These are phyloP conservation scores for Drymonia ruficornis DNA, from an alignment of 2,888 invertebrate species.

Conservation along the genomic window DNA sequence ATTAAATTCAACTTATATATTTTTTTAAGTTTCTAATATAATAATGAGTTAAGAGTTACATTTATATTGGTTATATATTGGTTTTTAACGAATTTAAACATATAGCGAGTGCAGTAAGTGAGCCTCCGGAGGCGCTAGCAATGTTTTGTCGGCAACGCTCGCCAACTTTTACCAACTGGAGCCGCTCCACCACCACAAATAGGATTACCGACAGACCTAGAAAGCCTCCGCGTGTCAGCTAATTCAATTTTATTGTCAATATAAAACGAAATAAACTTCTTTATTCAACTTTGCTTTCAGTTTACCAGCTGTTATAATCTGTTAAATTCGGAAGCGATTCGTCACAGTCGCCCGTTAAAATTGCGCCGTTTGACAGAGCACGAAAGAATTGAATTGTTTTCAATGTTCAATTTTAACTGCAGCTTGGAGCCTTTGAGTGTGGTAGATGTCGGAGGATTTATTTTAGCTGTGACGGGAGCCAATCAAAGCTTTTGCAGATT, in stretches of 20 bases:
- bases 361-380: conserved; percentile 27
- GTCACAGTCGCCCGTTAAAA: conserved; percentile 24
- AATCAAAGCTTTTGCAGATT: conserved; percentile 75
- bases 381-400: conserved; percentile 42
- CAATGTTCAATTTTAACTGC: conserved; percentile 55
- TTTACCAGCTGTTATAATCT: conserved; percentile 33
- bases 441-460: conserved; percentile 54
- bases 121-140: conserved; percentile 52
- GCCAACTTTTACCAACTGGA: conserved; percentile 69
- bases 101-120: conserved; percentile 44
- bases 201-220: conserved; percentile 74
- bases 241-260: conserved; percentile 72
- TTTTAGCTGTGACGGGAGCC: conserved; percentile 60
- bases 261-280: conserved; percentile 50
- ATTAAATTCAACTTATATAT: background rate
- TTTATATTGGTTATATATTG: too few relatives aligned
- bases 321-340: conserved; percentile 28
- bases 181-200: conserved; percentile 67
- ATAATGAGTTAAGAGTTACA: too few relatives aligned
- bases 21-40: too few relatives aligned
- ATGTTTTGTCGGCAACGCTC: conserved; percentile 55
- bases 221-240: conserved; percentile 62
- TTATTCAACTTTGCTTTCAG: conserved; percentile 40
- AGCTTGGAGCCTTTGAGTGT: conserved; percentile 57
- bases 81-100: too few relatives aligned